Percentiles rank a stretch among this genome's conserved stretches.
phyloP scores from a whole-genome alignment of 1,140 invertebrate genomes.

The Drosophila ercepeae region DNA sequence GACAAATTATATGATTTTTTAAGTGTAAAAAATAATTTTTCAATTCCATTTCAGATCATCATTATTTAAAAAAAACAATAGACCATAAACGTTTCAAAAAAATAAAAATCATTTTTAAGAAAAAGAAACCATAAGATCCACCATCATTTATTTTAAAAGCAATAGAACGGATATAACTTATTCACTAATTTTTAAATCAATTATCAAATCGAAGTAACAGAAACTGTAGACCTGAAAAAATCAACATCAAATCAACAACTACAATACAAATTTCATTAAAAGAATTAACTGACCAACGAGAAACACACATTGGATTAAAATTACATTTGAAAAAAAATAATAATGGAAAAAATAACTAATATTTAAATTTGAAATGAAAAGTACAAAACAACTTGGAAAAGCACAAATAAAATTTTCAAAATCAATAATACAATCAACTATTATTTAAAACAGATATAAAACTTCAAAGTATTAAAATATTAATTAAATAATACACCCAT shows the following conservation, averaged over 20 bases:
- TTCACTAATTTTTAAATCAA: background rate
- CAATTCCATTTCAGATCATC: constrained; percentile 70
- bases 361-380: constrained; percentile 74
- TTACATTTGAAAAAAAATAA: constrained; percentile 35
- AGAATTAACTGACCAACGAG: constrained; percentile 13
- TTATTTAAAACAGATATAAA: constrained; percentile 4
- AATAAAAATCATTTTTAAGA: constrained; percentile 29
- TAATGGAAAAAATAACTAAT: constrained; percentile 20
- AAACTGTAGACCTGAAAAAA: constrained; percentile 32
- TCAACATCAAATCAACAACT: constrained; percentile 10
- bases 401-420: constrained; percentile 17
- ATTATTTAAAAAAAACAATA: constrained; percentile 81
- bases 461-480: background rate
- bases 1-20: too few species aligned
- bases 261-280: constrained; percentile 2
- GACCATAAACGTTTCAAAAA: constrained; percentile 70
- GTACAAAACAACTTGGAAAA: constrained; percentile 63
- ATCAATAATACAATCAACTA: constrained; percentile 3
- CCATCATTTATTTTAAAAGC: constrained; percentile 69
- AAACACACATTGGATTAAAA: constrained; percentile 16
- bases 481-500: background rate
- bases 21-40: constrained; percentile 10
- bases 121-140: constrained; percentile 47
- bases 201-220: constrained; percentile 10
- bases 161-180: constrained; percentile 74